Conservation (phyloP, 1,140 invertebrate genomes). For the Cecropterus lyciades region DNA sequence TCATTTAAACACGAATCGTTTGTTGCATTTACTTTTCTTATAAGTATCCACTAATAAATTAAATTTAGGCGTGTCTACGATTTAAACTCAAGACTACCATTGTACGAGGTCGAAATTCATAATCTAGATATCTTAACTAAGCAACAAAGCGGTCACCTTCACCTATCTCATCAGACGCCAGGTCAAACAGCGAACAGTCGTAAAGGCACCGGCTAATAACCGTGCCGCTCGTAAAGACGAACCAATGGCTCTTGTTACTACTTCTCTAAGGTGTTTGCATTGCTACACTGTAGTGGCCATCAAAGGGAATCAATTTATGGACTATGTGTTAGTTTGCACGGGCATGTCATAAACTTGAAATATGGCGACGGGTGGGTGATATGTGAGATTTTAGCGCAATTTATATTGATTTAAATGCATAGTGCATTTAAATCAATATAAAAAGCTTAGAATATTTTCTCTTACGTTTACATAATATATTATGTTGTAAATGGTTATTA, state of each 20-base stretch:
- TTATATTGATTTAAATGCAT: too few species aligned
- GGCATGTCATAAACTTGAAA: constrained; percentile 19
- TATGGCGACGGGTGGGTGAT: constrained; percentile 9
- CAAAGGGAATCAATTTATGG: constrained; percentile 34
- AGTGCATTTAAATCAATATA: too few species aligned
- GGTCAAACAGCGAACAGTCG: constrained; percentile 31
- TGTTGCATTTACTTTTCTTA: too few species aligned
- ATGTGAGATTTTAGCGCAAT: background rate
- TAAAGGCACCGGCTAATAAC: constrained; percentile 30
- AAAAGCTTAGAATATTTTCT: too few species aligned
- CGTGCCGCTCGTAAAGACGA: constrained; percentile 25
- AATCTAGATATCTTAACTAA: background rate
- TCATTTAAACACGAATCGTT: too few species aligned
- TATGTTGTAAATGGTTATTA: too few species aligned
- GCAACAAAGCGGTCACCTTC: background rate
- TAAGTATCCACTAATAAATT: too few species aligned
- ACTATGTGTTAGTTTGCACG: constrained; percentile 9
- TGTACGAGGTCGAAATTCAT: too few species aligned
- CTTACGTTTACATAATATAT: too few species aligned
- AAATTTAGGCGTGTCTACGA: too few species aligned
- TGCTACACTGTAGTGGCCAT: constrained; percentile 33
- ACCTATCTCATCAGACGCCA: constrained; percentile 8
- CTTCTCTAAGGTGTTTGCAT: constrained; percentile 34
- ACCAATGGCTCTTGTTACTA: constrained; percentile 32
- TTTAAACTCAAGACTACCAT: too few species aligned